A percentile compares a stretch with the other conserved stretches of the same genome.
These are phyloP conservation scores for Chaunax sp. DNA, from an alignment of 2,797 vertebrate species.

Conservation along the genomic window DNA sequence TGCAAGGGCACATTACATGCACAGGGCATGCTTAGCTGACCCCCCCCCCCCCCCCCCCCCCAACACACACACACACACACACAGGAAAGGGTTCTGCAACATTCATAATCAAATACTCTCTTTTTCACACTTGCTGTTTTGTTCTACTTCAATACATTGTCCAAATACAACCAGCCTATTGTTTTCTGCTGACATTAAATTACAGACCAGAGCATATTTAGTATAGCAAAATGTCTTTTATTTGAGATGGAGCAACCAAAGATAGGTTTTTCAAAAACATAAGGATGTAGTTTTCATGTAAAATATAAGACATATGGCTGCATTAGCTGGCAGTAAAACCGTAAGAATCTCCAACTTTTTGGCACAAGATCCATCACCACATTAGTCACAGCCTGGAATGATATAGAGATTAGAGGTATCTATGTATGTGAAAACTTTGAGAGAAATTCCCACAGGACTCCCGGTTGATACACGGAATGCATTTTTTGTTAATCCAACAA, in stretches of 20 bases:
- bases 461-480: background rate
- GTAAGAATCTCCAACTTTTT: background rate
- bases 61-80: background rate
- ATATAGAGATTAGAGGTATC: background rate
- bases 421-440: background rate
- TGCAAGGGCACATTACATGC: slow-evolving; percentile 22
- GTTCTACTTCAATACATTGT: background rate
- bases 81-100: background rate
- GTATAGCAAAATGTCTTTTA: background rate
- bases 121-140: background rate
- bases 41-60: background rate
- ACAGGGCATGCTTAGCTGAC: background rate
- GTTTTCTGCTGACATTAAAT: no score
- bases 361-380: background rate
- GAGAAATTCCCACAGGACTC: background rate
- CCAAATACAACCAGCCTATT: background rate
- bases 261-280: no score
- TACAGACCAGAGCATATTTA: background rate
- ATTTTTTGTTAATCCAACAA: slow-evolving; percentile 8
- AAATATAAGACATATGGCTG: background rate
- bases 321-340: background rate
- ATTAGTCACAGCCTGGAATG: background rate
- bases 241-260: no score
- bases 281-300: background rate
- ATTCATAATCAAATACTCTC: background rate